These are phyloP conservation scores for Sparidentex hasta DNA, from an alignment of 2,797 vertebrate genomes.

Conservation along the genomic window DNA sequence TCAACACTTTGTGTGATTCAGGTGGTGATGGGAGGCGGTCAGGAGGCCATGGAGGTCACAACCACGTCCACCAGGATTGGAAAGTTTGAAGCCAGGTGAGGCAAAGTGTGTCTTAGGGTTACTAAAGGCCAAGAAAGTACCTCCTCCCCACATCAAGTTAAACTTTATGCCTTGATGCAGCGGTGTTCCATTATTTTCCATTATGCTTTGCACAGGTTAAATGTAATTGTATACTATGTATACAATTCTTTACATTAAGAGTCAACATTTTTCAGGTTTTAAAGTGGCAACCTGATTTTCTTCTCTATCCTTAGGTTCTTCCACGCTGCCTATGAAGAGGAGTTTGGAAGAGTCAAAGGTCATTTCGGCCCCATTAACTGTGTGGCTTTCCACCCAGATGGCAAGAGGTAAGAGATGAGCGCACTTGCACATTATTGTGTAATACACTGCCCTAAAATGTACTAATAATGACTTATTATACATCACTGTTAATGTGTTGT, in stretches of 20 bases:
- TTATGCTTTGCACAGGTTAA: no score
- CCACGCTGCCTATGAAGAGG: conserved; percentile 96
- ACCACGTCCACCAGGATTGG: conserved; percentile 98
- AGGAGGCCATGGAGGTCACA: conserved; percentile 99
- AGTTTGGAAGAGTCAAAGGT: conserved; percentile 98
- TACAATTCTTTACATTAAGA: no score
- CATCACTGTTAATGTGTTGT: not conserved
- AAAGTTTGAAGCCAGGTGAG: conserved; percentile 98
- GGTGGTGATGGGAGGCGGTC: conserved; percentile 98
- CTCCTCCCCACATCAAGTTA: not conserved
- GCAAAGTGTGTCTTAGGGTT: not conserved
- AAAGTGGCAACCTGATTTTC: not conserved
- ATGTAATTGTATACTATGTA: no score
- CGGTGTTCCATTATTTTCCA: not conserved
- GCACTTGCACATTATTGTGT: not conserved
- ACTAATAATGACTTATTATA: no score
- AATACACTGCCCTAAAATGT: no score
- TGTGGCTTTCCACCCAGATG: conserved; percentile 97
- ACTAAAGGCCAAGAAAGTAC: not conserved
- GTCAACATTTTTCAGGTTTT: not conserved
- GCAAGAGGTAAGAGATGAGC: conserved; percentile 90
- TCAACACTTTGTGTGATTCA: conserved; percentile 64
- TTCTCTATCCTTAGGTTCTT: conserved; percentile 89
- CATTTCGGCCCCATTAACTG: conserved; percentile 99
- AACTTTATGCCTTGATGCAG: not conserved